A percentile compares a stretch with the other conserved stretches of the same genome.
These are phyloP conservation scores for fruit fly (Drosophila melanogaster) DNA, from an alignment of 1,140 invertebrate species.

Conservation along the genomic window Release_6_plus_ISO1_MT NC_004354.4:10918001-10918500, in stretches of 20 bases:
- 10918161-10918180: conserved; percentile 84
- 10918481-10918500: conserved; percentile 79
- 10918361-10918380: conserved; percentile 87
- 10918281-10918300: conserved; percentile 49
- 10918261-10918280: conserved; percentile 71
- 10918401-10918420: conserved; percentile 91
- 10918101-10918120: conserved; percentile 73
- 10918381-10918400: conserved; percentile 87
- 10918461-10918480: conserved; percentile 76
- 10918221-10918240: conserved; percentile 76
- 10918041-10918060: conserved; percentile 82
- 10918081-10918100: conserved; percentile 73
- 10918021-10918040: conserved; percentile 67
- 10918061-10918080: conserved; percentile 81
- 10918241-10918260: conserved; percentile 72
- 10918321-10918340: conserved; percentile 78
- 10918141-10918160: conserved; percentile 85
- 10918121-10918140: conserved; percentile 84
- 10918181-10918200: conserved; percentile 63
- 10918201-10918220: conserved; percentile 46
- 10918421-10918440: conserved; percentile 86
- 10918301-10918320: conserved; percentile 76
- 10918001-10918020: conserved; percentile 67
- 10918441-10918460: conserved; percentile 79
- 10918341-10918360: conserved; percentile 84